Evolutionary conservation across 35 echinoderm and acorn worm genomes (phyloP).

Genomic region (Hemicentrotus pulcherrimus): DNA sequence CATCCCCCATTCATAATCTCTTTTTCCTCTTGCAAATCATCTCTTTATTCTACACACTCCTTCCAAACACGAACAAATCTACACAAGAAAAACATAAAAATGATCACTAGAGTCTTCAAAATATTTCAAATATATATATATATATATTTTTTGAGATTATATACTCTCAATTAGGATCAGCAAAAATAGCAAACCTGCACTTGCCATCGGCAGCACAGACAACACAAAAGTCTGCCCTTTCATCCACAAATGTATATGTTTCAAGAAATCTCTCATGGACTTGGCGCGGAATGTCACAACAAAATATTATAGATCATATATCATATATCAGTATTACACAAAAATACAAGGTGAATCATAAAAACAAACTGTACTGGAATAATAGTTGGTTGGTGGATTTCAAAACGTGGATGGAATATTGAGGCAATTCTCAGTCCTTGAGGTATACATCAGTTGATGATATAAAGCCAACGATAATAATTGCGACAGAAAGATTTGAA

Average conservation of each 20-base stretch:
- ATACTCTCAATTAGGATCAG: not conserved
- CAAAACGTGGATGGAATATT: not conserved
- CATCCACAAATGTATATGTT: not conserved
- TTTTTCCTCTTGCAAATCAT: not conserved
- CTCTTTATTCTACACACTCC: not conserved
- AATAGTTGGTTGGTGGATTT: not conserved
- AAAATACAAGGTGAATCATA: not conserved
- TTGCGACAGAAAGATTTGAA: no score
- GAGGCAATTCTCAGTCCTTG: not conserved
- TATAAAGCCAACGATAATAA: not conserved
- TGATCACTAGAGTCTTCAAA: not conserved
- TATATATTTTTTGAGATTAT: not conserved
- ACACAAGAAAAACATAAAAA: not conserved
- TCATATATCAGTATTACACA: not conserved
- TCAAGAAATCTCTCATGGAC: not conserved
- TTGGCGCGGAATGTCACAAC: not conserved
- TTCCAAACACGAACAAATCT: not conserved
- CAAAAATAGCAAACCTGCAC: slow-evolving; percentile 15
- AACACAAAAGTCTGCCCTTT: slow-evolving; percentile 3
- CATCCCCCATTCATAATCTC: no score
- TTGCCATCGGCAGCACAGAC: not conserved
- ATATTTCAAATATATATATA: slow-evolving; percentile 16
- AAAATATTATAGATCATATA: not conserved
- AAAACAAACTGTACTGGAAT: not conserved
- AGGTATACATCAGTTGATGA: not conserved